A percentile compares a stretch with the other conserved stretches of the same genome.
phyloP scores from a whole-genome alignment of 2,888 invertebrate species.

The Philereme transversata region DNA sequence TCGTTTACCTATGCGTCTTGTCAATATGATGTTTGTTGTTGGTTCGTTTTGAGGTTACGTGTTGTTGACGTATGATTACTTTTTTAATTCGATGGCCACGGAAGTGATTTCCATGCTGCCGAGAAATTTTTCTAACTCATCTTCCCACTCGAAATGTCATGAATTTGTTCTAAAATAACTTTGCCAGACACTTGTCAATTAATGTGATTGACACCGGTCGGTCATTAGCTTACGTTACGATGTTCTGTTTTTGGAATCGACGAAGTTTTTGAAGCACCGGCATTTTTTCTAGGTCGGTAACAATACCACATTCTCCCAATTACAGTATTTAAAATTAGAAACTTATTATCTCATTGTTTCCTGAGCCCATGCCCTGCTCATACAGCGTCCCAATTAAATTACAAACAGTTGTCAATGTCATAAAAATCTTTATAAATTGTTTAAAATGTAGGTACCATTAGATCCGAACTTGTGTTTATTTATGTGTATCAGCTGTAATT shows the following conservation, averaged over 20 bases:
- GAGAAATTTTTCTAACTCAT: slow-evolving; percentile 23
- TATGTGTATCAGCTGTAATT: slow-evolving; percentile 36
- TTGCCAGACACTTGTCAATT: slow-evolving; percentile 73
- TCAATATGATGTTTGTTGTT: slow-evolving; percentile 73
- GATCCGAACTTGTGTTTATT: slow-evolving; percentile 31
- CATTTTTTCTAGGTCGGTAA: slow-evolving; percentile 50
- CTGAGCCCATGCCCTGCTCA: slow-evolving; percentile 12
- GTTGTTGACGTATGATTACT: slow-evolving; percentile 67
- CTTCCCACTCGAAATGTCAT: slow-evolving; percentile 47
- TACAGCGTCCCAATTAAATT: slow-evolving; percentile 19
- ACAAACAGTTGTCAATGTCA: slow-evolving; percentile 17
- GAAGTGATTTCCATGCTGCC: slow-evolving; percentile 14
- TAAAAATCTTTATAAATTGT: slow-evolving; percentile 31
- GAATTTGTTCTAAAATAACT: slow-evolving; percentile 37
- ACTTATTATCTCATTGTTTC: slow-evolving; percentile 32
- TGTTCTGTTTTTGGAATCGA: slow-evolving; percentile 23
- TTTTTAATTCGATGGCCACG: slow-evolving; percentile 27
- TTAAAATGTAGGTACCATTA: slow-evolving; percentile 27
- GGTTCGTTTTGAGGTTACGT: slow-evolving; percentile 80
- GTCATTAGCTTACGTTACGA: slow-evolving; percentile 62
- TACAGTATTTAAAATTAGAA: slow-evolving; percentile 35
- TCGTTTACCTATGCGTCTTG: slow-evolving; percentile 49
- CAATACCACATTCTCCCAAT: slow-evolving; percentile 27
- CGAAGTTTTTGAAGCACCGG: slow-evolving; percentile 35
- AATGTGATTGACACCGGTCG: slow-evolving; percentile 78